These are phyloP conservation scores for Lacerta agilis DNA, from an alignment of 2,797 vertebrate genomes.

Conservation along the genomic window DNA sequence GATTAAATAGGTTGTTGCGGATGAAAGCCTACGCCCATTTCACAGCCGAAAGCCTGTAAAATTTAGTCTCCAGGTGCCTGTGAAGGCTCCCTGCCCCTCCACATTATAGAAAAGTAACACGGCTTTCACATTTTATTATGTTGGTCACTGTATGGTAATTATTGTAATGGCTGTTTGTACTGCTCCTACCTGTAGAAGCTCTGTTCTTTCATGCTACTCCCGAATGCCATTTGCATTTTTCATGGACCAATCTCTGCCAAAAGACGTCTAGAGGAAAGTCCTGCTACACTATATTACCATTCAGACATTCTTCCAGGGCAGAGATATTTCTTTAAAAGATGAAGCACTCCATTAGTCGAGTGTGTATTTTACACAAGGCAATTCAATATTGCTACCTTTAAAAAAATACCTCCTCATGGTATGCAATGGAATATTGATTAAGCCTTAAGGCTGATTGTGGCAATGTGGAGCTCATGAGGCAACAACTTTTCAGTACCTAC, in stretches of 20 bases:
- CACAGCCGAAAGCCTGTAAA: no score
- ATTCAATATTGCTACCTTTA: not conserved
- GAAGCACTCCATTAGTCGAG: not conserved
- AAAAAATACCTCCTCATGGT: not conserved
- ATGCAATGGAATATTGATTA: conserved; percentile 1
- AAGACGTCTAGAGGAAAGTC: not conserved
- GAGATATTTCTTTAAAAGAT: not conserved
- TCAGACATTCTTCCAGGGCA: conserved; percentile 1
- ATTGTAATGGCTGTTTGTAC: no score
- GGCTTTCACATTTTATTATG: no score
- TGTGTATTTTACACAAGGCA: not conserved
- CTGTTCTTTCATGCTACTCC: not conserved
- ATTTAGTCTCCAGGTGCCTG: no score
- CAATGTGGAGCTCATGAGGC: not conserved
- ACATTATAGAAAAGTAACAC: no score
- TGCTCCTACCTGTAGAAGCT: not conserved
- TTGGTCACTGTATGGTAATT: no score
- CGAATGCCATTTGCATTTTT: not conserved
- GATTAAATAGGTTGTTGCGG: no score
- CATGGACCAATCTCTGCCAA: not conserved
- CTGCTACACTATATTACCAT: not conserved
- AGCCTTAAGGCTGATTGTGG: rapidly evolving
- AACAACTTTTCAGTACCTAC: not conserved
- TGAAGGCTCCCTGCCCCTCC: no score
- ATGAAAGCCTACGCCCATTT: no score